Base-by-base conservation (phyloP, 2,797 vertebrate genomes). In the Rhinichthys osculus region DNA sequence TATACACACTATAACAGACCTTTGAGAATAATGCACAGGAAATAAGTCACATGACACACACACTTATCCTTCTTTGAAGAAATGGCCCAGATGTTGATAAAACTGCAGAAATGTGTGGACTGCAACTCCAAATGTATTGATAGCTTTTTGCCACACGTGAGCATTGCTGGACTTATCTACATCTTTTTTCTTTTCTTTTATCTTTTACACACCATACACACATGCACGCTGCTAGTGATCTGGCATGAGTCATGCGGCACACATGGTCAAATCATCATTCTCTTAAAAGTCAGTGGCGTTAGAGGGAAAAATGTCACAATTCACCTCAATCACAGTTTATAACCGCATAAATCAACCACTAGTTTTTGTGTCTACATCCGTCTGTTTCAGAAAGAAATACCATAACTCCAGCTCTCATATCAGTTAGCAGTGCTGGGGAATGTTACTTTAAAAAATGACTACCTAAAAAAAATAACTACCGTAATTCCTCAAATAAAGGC, bases 111-210 rank as follows among this genome's bases (percentile, higher is more conserved):
- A 14, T 59, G 9, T 78, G 33, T 78, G 21, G 17, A 73, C 67
- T 81, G 52, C 5, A 30, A 33, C 30, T 78, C 62, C 42, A 66
- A 78, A 84, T 83, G 66, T 77, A 85, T 86, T 89, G 54, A 87
- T 90, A 90, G 87, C 85, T 87, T 87, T 92, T 89, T 90, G 72
- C 88, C 85, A 71, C 82, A 90, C 69, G 82, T 87, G 71, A 86
- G 84, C 86, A 83, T 88, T 87, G 82, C 81, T 87, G 64, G 64
- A 84, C 69, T 64, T 67, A 81, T 64, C 73, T 90, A 82, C 83
- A 93, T 87, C 89, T 87, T 89, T 92, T 90, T 93, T 91, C n/a
- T 90, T 47, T 47, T 27, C 27, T 27, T 27, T 27, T 27, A 27
- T 27, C 79, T 62, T 35, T 38, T 44, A 78, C 81, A 84, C 54